phyloP scores from a whole-genome alignment of 2,888 invertebrate species.

The Trilocha varians region DNA sequence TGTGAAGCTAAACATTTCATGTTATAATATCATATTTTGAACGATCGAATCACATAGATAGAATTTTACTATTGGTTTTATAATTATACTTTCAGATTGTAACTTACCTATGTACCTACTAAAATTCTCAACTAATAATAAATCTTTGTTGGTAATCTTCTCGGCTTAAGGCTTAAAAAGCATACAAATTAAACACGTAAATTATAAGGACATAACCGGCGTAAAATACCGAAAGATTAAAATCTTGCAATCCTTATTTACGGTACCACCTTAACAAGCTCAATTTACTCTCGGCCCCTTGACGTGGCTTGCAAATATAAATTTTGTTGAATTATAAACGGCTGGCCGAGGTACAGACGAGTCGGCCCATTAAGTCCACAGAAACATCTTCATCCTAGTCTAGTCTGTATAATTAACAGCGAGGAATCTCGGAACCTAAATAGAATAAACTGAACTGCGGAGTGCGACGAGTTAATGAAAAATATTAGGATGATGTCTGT shows the following conservation, averaged over 20 bases:
- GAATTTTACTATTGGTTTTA: no score
- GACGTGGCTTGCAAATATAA: constrained; percentile 16
- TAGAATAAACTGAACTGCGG: constrained; percentile 14
- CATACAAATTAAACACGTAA: not conserved
- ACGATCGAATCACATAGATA: no score
- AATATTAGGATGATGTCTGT: not conserved
- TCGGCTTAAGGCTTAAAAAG: not conserved
- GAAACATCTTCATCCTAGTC: constrained; percentile 21
- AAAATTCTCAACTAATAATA: no score
- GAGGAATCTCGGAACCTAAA: constrained; percentile 19
- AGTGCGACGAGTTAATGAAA: not conserved
- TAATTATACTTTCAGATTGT: no score
- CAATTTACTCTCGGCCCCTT: constrained; percentile 5
- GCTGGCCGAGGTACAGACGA: constrained; percentile 12
- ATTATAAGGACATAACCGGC: not conserved
- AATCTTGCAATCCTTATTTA: not conserved
- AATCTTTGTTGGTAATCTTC: no score
- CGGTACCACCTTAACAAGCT: constrained; percentile 1
- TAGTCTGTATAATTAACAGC: constrained; percentile 21
- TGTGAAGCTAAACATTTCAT: no score
- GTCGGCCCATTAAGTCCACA: constrained; percentile 20
- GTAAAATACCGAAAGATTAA: not conserved
- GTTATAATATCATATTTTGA: no score
- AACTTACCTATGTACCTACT: no score
- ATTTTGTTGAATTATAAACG: constrained; percentile 19